Conservation (phyloP, 2,113 vertebrate genomes). For the Sebastes schlegelii region DNA sequence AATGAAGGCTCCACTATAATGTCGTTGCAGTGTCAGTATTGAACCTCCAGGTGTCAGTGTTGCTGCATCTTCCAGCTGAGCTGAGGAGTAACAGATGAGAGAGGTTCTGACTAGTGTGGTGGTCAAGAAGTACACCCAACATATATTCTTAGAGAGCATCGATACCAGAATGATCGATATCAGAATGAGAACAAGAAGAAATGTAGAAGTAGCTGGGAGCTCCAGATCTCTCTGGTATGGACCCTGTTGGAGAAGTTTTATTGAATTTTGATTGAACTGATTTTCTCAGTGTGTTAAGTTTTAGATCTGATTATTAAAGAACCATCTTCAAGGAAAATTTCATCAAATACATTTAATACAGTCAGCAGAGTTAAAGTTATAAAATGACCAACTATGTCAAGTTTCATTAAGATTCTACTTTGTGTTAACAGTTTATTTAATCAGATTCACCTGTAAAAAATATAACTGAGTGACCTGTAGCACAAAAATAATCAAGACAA, state of each 20-base stretch:
- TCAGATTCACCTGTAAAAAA: too few species aligned
- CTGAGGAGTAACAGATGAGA: not conserved
- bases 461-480: not conserved
- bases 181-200: not conserved
- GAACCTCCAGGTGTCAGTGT: constrained; percentile 60
- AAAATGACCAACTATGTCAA: not conserved
- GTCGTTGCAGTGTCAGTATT: constrained; percentile 15
- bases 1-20: not conserved
- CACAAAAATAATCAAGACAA: not conserved
- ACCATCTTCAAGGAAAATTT: not conserved
- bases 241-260: not conserved
- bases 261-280: not conserved
- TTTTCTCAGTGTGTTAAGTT: not conserved
- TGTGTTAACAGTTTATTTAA: not conserved
- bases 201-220: too few species aligned
- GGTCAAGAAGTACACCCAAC: not conserved
- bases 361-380: not conserved
- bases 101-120: not conserved
- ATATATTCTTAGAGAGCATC: not conserved
- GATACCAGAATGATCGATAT: not conserved
- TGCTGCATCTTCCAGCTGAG: constrained; percentile 10
- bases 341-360: not conserved
- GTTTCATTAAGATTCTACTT: not conserved
- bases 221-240: too few species aligned
- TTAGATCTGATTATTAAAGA: not conserved